phyloP scores from a whole-genome alignment of 2,888 invertebrate species.

The Neoitamus cyanurus region DNA sequence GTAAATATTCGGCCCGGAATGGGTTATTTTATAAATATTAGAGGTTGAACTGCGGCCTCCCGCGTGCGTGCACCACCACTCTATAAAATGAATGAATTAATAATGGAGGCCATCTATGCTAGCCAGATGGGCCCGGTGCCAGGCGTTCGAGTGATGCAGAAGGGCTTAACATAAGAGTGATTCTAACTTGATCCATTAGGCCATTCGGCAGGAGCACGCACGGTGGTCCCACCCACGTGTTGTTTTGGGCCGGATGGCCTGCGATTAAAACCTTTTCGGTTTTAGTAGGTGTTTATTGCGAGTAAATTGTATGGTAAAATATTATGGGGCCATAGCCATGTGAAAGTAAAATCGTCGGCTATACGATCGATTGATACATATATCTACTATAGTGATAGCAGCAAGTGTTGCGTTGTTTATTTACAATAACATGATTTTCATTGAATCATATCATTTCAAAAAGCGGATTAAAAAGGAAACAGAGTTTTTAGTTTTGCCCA shows the following conservation, averaged over 20 bases:
- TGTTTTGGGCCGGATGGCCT: background rate
- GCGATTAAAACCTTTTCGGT: background rate
- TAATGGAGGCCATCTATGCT: background rate
- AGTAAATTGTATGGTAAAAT: background rate
- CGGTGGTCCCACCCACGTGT: background rate
- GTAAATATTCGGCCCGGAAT: slow-evolving; percentile 3
- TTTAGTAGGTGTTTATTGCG: background rate
- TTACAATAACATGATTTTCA: background rate
- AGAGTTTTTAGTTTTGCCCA: no score
- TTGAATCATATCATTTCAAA: no score
- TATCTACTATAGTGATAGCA: no score
- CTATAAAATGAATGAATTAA: slow-evolving; percentile 36
- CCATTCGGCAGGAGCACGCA: background rate
- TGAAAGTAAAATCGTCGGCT: background rate
- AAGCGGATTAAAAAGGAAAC: no score
- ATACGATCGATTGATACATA: background rate
- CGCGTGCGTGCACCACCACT: background rate
- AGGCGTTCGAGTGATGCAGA: background rate
- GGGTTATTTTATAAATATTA: slow-evolving; percentile 28
- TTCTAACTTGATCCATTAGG: background rate
- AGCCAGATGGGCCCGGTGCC: background rate
- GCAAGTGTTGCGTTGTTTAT: background rate
- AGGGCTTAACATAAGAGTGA: background rate
- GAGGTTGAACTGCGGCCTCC: background rate
- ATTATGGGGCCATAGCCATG: background rate